A percentile compares a stretch with the other conserved stretches of the same genome.
These are phyloP conservation scores for Pedionomus torquatus DNA, from an alignment of 2,113 vertebrate genomes.

Conservation along the genomic window DNA sequence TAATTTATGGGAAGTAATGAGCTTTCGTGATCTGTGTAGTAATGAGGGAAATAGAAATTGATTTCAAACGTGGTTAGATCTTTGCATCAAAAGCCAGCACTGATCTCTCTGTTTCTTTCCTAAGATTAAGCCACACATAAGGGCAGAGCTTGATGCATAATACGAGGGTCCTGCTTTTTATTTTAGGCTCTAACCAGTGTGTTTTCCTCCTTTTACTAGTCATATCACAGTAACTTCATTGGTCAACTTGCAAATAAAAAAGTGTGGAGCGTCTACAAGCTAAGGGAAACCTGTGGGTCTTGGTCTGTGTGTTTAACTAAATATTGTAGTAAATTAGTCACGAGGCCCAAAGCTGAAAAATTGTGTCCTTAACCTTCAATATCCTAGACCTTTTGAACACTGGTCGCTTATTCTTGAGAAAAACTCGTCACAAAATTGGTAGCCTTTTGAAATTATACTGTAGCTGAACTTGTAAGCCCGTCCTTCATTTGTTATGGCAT, in stretches of 20 bases:
- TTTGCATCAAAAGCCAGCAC: not conserved
- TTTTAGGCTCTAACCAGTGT: not conserved
- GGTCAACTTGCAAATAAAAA: not conserved
- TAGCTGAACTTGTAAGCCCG: not conserved
- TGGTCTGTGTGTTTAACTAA: not conserved
- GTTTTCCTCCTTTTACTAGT: rapidly evolving
- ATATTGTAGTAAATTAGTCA: not conserved
- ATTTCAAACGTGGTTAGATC: not conserved
- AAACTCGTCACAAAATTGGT: not conserved
- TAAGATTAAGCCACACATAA: not conserved
- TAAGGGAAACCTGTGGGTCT: not conserved
- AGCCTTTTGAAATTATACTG: not conserved
- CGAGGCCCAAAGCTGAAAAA: not conserved
- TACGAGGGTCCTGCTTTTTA: not conserved
- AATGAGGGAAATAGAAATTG: not conserved
- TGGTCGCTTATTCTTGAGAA: not conserved
- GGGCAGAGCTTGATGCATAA: not conserved
- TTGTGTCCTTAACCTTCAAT: not conserved
- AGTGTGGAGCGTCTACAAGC: not conserved
- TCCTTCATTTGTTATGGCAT: not conserved
- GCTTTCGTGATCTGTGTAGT: not conserved
- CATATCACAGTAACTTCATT: not conserved
- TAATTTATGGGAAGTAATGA: not conserved
- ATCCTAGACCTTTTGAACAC: not conserved
- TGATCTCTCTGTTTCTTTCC: not conserved